Conservation (phyloP, 2,113 vertebrate genomes). For the Oryzias javanicus region DNA sequence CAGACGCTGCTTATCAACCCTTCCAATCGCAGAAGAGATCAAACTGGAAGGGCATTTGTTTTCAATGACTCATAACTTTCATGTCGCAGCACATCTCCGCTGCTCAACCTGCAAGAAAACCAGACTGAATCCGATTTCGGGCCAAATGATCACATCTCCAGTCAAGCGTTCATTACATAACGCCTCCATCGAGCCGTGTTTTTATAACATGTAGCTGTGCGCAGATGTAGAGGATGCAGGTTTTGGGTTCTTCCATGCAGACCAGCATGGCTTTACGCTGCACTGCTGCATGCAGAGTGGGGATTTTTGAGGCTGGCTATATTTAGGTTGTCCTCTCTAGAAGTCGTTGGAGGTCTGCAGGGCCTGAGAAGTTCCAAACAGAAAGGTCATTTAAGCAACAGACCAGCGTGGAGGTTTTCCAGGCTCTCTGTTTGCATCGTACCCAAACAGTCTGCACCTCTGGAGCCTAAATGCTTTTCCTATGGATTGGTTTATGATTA, state of each 20-base stretch:
- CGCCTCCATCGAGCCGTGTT: not conserved
- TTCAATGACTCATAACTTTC: slow-evolving; percentile 48
- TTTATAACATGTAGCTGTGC: not conserved
- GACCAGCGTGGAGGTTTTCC: not conserved
- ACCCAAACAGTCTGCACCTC: not conserved
- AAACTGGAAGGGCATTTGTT: slow-evolving; percentile 29
- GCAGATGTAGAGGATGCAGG: not conserved
- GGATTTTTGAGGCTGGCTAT: slow-evolving; percentile 54
- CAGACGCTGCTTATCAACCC: slow-evolving; percentile 23
- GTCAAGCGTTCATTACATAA: slow-evolving; percentile 16
- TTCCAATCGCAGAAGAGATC: slow-evolving; percentile 29
- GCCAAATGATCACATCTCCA: slow-evolving; percentile 23
- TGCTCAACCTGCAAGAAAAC: slow-evolving; percentile 26
- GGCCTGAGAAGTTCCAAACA: slow-evolving; percentile 28
- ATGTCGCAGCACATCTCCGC: slow-evolving; percentile 17
- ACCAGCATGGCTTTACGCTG: not conserved
- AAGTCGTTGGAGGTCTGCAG: slow-evolving; percentile 37
- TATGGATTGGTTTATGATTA: slow-evolving; percentile 5
- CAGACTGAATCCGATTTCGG: slow-evolving; percentile 25
- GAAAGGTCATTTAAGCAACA: not conserved
- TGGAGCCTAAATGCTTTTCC: slow-evolving; percentile 2
- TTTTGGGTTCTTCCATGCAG: not conserved
- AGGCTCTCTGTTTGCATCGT: not conserved
- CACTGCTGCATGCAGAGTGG: slow-evolving; percentile 20
- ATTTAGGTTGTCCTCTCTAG: slow-evolving; percentile 67